phyloP scores from a whole-genome alignment of 2,113 vertebrate genomes.

The Python bivittatus region DNA sequence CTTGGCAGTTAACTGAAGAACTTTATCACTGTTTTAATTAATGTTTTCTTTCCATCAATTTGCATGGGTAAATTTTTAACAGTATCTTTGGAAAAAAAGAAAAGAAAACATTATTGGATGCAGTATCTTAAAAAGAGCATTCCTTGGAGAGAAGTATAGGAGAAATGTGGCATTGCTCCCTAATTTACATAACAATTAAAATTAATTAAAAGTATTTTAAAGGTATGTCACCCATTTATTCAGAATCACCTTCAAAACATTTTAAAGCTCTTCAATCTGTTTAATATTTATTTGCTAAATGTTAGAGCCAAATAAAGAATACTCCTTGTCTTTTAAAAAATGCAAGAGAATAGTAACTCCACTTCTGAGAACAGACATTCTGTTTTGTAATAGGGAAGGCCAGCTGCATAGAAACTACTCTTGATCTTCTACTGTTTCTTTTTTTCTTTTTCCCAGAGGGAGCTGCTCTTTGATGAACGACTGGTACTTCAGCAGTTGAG shows the following conservation, averaged over 20 bases:
- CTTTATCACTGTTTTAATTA: neutral
- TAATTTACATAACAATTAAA: neutral
- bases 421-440: neutral
- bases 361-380: neutral
- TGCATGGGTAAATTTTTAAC: neutral
- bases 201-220: neutral
- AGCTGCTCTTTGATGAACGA: conserved; percentile 89
- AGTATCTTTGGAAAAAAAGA: neutral
- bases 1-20: neutral
- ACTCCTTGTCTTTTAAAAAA: neutral
- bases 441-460: conserved; percentile 76
- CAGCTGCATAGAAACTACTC: neutral
- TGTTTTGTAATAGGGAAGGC: neutral
- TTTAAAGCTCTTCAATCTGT: neutral
- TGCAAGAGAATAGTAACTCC: neutral
- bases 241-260: neutral
- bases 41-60: neutral
- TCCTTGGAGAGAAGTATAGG: neutral
- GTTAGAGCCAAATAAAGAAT: neutral
- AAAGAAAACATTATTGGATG: neutral
- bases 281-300: neutral
- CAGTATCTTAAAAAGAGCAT: neutral
- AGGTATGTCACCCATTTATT: neutral
- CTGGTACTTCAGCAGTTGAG: conserved; percentile 94
- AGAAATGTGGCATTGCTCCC: neutral